Base-by-base conservation (phyloP, 2,797 vertebrate species). In the Macroramphosus scolopax region DNA sequence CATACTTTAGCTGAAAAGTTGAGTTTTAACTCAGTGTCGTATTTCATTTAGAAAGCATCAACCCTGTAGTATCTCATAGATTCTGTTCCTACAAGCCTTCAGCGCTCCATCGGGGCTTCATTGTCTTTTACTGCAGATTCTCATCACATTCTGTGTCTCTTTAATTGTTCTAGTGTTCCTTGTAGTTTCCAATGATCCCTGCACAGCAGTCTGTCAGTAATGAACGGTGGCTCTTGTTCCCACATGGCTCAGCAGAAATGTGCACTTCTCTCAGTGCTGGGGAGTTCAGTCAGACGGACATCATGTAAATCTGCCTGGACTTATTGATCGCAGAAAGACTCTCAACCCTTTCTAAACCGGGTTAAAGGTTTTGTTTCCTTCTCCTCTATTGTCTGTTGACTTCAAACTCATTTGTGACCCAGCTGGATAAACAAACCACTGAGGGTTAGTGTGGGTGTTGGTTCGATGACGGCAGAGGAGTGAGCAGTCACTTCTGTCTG, bases 231-330 rank as follows among this genome's bases (percentile, higher is more conserved):
- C 50, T 66, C 17, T 2, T 31, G 45, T 67, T 67, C 75, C 62
- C 62, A 53, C 53, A 17, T 0, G 24, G 63, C 63, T 76, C 77
- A 74, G 73, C 70, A 74, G 54, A 63, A 76, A 61, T 1, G 15
- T 14, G 26, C 35, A 34, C 28, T 24, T 0, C 30, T 40, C 42
- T 11, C 6, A 20, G 17, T 62, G 50, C 40, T 24, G 16, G 9
- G 26, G 32, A 49, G 15, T 40, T 26, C 41, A 17, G 37, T 22
- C 1, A 22, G 12, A n/a, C 17, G 8, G 15, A n/a, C 45, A 8
- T 25, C 7, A n/a, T 20, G 9, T 24, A 12, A 28, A 43, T 42
- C 34, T 56, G 48, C 51, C 61, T 34, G 6, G 4, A 45, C 20
- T 25, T 18, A 53, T 41, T 59, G 60, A 59, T 62, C 9, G 15